These are phyloP conservation scores for Pammene fasciana DNA, from an alignment of 2,888 invertebrate genomes.

Conservation along the genomic window DNA sequence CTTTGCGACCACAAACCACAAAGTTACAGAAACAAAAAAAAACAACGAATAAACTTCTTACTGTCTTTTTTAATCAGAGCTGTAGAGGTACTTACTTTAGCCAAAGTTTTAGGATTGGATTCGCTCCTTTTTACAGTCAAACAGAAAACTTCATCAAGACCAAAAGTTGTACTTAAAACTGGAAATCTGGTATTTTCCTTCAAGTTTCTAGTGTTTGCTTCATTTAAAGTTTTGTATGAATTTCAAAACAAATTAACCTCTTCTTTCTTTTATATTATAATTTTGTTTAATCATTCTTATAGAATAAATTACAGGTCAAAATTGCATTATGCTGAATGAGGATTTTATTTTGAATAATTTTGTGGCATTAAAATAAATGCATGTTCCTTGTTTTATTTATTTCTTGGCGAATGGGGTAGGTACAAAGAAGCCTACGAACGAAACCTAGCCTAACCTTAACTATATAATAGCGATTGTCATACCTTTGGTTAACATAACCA, in stretches of 20 bases:
- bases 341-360: no score
- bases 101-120: background rate
- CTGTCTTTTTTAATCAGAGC: background rate
- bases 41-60: background rate
- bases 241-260: background rate
- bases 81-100: no score
- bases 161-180: conserved; percentile 7
- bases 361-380: no score
- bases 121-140: conserved; percentile 7
- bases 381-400: no score
- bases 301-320: no score
- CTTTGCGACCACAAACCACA: background rate
- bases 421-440: no score
- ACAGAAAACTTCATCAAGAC: conserved; percentile 9
- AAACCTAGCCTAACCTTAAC: no score
- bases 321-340: no score
- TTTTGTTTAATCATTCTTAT: no score
- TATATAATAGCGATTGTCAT: no score
- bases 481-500: no score
- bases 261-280: background rate
- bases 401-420: no score
- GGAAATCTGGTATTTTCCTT: background rate
- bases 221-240: background rate
- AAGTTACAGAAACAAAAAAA: background rate
- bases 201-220: background rate